Evolutionary conservation across 1,140 invertebrate genomes (phyloP).

Genomic region (Schlechtendalia chinensis): DNA sequence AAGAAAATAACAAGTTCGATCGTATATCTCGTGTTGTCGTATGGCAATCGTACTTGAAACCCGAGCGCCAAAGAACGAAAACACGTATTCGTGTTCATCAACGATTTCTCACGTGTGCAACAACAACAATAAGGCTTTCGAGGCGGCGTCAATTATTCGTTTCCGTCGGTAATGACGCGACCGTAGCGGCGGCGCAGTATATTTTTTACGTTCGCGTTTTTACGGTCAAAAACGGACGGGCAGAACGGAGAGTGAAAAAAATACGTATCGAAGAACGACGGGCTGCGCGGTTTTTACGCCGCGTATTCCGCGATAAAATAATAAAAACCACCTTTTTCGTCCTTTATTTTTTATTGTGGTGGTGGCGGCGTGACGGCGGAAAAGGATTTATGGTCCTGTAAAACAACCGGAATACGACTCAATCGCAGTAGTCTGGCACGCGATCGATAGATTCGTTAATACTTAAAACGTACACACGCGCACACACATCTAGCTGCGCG

Average conservation of each 20-base stretch:
- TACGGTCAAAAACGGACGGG: not conserved
- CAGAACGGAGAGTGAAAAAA: not conserved
- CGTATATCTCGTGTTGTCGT: too few relatives aligned
- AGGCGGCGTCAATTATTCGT: constrained; percentile 23
- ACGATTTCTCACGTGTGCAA: too few relatives aligned
- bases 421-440: not conserved
- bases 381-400: constrained; percentile 22
- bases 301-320: constrained; percentile 18
- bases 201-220: not conserved
- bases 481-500: too few relatives aligned
- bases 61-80: too few relatives aligned
- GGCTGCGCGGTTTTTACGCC: too few relatives aligned
- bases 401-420: constrained; percentile 13
- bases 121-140: too few relatives aligned
- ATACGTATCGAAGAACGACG: not conserved
- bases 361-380: not conserved
- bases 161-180: constrained; percentile 7
- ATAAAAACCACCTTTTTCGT: constrained; percentile 21
- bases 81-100: too few relatives aligned
- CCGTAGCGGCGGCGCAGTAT: not conserved
- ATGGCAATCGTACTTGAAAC: too few relatives aligned
- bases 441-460: constrained; percentile 19
- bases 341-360: not conserved
- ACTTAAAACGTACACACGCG: not conserved
- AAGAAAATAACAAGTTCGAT: too few relatives aligned